Percentiles rank a stretch among this genome's conserved stretches.
These are phyloP conservation scores for Drymodes brunneopygia DNA, from an alignment of 2,113 vertebrate species.

Conservation along the genomic window DNA sequence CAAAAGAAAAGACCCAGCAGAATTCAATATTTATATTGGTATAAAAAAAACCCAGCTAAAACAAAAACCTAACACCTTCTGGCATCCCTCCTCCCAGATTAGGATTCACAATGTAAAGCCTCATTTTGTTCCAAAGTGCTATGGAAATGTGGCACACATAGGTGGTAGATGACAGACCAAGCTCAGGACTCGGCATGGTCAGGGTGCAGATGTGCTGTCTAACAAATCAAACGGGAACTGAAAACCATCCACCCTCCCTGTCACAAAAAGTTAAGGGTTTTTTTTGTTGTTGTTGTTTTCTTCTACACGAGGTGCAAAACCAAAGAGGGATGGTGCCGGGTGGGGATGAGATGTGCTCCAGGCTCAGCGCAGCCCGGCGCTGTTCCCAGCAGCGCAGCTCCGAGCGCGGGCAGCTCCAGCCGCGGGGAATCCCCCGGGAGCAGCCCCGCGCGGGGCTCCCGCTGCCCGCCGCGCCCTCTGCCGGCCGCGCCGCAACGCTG, in stretches of 20 bases:
- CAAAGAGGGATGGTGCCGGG: no score
- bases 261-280: not conserved
- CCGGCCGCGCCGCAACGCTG: not conserved
- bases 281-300: not conserved
- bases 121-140: not conserved
- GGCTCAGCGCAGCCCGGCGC: not conserved
- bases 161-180: not conserved
- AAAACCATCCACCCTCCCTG: not conserved
- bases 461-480: not conserved
- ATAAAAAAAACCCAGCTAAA: not conserved
- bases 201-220: not conserved
- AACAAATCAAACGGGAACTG: not conserved
- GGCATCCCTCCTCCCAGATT: not conserved
- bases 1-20: not conserved
- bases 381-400: not conserved
- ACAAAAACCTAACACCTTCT: rapidly evolving
- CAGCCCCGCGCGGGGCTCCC: not conserved
- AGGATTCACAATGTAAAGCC: not conserved
- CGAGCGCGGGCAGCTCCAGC: not conserved
- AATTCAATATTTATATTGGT: not conserved
- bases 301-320: not conserved
- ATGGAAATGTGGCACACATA: not conserved
- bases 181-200: not conserved
- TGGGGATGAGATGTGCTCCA: not conserved
- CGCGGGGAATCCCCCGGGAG: not conserved